Percentiles rank a stretch among this genome's conserved stretches.
Evolutionary conservation across 2,888 invertebrate species (phyloP).

Genomic region (Chloroclystis v-ata): DNA sequence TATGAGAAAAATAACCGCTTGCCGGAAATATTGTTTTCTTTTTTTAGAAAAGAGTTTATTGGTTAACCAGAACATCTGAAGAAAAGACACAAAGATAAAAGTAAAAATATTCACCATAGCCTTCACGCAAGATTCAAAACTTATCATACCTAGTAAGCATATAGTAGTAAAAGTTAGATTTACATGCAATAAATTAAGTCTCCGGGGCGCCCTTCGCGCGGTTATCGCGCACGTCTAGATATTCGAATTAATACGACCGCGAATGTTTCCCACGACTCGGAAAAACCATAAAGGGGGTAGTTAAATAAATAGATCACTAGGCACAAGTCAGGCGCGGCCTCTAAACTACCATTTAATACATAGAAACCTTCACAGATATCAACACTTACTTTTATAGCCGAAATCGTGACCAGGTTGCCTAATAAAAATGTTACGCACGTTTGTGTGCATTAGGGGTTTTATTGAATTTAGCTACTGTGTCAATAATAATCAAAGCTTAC

Average conservation of each 20-base stretch:
- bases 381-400: slow-evolving; percentile 56
- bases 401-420: slow-evolving; percentile 45
- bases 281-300: slow-evolving; percentile 58
- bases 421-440: slow-evolving; percentile 35
- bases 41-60: not conserved
- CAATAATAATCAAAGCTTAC: slow-evolving; percentile 9
- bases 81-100: no score
- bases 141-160: not conserved
- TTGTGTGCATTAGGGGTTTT: slow-evolving; percentile 6
- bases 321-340: slow-evolving; percentile 45
- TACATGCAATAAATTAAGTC: slow-evolving; percentile 14
- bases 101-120: no score
- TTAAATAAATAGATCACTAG: slow-evolving; percentile 62
- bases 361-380: slow-evolving; percentile 57
- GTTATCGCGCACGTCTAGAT: slow-evolving; percentile 26
- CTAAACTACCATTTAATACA: slow-evolving; percentile 61
- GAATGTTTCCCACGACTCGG: slow-evolving; percentile 45
- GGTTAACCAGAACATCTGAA: no score
- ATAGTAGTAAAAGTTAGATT: slow-evolving; percentile 9
- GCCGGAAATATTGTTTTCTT: not conserved
- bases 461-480: slow-evolving; percentile 7
- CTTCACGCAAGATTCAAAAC: no score
- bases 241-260: slow-evolving; percentile 32
- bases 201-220: slow-evolving; percentile 15
- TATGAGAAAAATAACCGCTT: not conserved